A percentile compares a stretch with the other conserved stretches of the same genome.
These are phyloP conservation scores for Autographa gamma DNA, from an alignment of 2,888 invertebrate species.

Conservation along the genomic window DNA sequence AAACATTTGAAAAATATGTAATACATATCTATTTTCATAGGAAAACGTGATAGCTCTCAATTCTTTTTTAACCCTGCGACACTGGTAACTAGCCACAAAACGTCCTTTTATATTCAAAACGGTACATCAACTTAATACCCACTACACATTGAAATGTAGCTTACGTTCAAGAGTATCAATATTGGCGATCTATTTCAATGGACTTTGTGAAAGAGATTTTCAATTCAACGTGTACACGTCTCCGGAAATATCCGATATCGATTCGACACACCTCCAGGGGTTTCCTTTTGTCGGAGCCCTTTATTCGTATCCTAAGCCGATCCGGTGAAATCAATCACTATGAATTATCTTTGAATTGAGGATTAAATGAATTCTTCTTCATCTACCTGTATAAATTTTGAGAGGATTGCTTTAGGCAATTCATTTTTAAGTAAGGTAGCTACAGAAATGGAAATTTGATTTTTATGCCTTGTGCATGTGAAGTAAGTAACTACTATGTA, in stretches of 20 bases:
- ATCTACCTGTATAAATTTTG: too few species aligned
- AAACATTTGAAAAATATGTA: too few species aligned
- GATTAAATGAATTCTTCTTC: neutral
- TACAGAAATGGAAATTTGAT: too few species aligned
- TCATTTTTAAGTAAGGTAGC: too few species aligned
- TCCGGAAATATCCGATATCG: slow-evolving; percentile 8
- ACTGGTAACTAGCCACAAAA: neutral
- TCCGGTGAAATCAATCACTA: neutral
- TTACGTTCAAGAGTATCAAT: neutral
- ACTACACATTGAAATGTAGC: neutral
- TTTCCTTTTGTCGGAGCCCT: neutral
- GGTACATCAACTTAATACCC: neutral
- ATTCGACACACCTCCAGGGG: slow-evolving; percentile 2
- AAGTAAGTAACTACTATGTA: too few species aligned
- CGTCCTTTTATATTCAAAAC: neutral
- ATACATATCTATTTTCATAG: too few species aligned
- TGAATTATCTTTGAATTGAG: neutral
- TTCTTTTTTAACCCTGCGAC: too few species aligned
- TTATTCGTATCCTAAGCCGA: neutral
- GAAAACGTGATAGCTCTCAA: too few species aligned
- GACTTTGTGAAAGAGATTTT: neutral
- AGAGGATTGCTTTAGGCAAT: too few species aligned
- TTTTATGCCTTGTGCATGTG: too few species aligned
- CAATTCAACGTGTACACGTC: neutral
- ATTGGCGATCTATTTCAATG: slow-evolving; percentile 6